Percentiles rank a stretch among this genome's conserved stretches.
These are phyloP conservation scores for Epistrophe grossulariae DNA, from an alignment of 2,888 invertebrate genomes.

Conservation along the genomic window DNA sequence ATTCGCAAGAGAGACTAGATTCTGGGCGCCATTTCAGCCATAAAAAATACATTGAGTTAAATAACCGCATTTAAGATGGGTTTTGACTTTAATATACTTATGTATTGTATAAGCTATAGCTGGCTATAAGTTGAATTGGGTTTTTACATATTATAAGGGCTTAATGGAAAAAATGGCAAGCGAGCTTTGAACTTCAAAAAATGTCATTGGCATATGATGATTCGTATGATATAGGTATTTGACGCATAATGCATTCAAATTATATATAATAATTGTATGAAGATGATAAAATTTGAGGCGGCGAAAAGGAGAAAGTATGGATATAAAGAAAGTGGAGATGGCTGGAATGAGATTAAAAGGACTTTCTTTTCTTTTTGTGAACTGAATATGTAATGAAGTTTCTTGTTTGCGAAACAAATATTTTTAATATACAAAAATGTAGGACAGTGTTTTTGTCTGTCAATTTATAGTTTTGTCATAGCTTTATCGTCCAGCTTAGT, in stretches of 20 bases:
- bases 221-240: slow-evolving; percentile 2
- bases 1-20: slow-evolving; percentile 66
- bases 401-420: background rate
- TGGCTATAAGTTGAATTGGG: background rate
- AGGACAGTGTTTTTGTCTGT: background rate
- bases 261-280: background rate
- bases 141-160: background rate
- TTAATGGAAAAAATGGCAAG: slow-evolving; percentile 7
- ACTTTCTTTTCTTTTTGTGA: background rate
- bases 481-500: too few species aligned
- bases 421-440: background rate
- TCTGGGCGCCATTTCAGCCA: slow-evolving; percentile 77
- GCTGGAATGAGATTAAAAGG: background rate
- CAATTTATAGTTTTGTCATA: background rate
- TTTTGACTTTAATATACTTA: slow-evolving; percentile 31
- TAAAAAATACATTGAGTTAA: slow-evolving; percentile 76
- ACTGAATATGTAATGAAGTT: background rate
- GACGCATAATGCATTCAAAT: slow-evolving; percentile 3
- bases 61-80: slow-evolving; percentile 65
- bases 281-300: background rate
- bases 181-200: slow-evolving; percentile 34
- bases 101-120: background rate
- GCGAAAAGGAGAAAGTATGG: background rate
- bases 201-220: slow-evolving; percentile 25
- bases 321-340: background rate